Base-by-base conservation (phyloP, 2,888 invertebrate genomes). In the Oligia latruncula region DNA sequence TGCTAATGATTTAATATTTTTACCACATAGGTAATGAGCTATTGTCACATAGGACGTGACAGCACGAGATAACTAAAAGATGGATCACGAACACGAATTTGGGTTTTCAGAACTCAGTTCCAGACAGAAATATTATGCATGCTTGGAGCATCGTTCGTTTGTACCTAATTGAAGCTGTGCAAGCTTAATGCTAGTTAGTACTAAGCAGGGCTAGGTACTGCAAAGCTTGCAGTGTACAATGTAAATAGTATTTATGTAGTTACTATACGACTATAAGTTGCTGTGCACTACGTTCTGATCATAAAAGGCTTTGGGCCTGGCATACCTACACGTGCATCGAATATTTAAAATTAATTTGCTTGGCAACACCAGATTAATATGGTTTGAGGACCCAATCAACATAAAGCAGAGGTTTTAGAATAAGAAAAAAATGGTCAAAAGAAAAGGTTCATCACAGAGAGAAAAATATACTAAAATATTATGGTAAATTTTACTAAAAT, bases 141-240 rank as follows among this genome's bases (percentile, higher is more conserved):
- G 58, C 58, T 40, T 49, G 23, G 23, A 13, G n/a, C 20, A 55
- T 4, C 4, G 17, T 55, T 46, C 55, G 35, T 58, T 29, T 1
- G 49, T 58, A 29, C 40, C 40, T 20, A 49, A 46, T 9, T 40
- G 35, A 49, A 62, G 35, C 8, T 49, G n/a, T 49, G 78, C 8
- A 49, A 29, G 23, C 23, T 78, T 43, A 23, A 40, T 52, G 40
- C 58, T 78, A 29, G 40, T 49, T 17, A 58, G 58, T 23, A 78
- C 23, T 58, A 23, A 9, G 23, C 58, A 1, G 9, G 9, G 23
- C 9, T 58, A 58, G 58, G 58, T 23, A 58, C 9, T 58, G 23
- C 23, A 23, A 58, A n/a, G 40, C 49, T 43, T 23, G 35, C 8
- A n/a, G 20, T 17, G 8, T 23, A 15, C 40, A 43, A 55, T 72